Base-by-base conservation (phyloP, 1,140 invertebrate genomes). In the Drosophila ironensis region DNA sequence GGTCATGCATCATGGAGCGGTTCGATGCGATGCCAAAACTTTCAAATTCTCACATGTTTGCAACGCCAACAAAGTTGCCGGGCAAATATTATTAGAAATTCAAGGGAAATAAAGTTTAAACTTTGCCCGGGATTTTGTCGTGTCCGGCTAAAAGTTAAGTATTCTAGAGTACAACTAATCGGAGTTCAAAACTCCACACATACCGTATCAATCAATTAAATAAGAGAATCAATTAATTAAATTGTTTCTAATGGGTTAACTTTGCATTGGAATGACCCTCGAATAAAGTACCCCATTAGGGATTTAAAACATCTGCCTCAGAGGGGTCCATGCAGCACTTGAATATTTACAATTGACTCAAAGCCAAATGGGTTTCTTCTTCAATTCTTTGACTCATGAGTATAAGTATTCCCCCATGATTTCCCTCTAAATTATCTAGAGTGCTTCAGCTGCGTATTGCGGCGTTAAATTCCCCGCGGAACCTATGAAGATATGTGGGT, bases 61-160 rank as follows among this genome's bases (percentile, higher is more conserved):
- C 56, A 61, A 14, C 48, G 42, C 48, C 60, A 63, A 63, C 60
- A 63, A 63, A 63, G 56, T 63, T 63, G 6, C 14, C 7, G 14
- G 7, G 11, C n/a, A 61, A 63, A 63, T 48, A 63, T 63, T 47
- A 30, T 63, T 63, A 63, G 20, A 63, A 63, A 40, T 63, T 28
- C 56, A 28, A 25, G 24, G 24, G 25, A 60, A 33, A 16, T 63
- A 57, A 30, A 63, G 61, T 63, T 40, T 38, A 28, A 63, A 61
- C 33, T 30, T 40, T 48, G 8, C 8, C 14, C 25, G 38, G 17
- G 4, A 47, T n/a, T n/a, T n/a, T n/a, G n/a, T n/a, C n/a, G n/a
- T n/a, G n/a, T n/a, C n/a, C n/a, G n/a, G n/a, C n/a, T n/a, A n/a
- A n/a, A n/a, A n/a, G n/a, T n/a, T n/a, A n/a, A n/a, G n/a, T n/a